These are phyloP conservation scores for Dicrurus megarhynchus DNA, from an alignment of 2,113 vertebrate genomes.

Conservation along the genomic window DNA sequence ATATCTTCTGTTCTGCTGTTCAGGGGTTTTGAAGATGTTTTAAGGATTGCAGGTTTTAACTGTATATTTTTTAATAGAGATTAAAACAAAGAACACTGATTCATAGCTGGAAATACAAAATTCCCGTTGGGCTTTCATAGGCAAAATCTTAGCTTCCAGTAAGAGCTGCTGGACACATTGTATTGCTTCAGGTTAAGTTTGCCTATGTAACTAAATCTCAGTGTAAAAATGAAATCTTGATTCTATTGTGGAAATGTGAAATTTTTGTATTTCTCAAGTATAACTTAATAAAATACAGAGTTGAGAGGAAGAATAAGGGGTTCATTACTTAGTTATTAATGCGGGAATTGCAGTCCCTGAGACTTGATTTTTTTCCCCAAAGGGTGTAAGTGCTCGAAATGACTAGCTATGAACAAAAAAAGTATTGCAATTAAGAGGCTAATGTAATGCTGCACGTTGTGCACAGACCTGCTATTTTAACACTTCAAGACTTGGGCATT, in stretches of 20 bases:
- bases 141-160: neutral
- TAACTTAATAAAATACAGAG: neutral
- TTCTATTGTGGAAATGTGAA: neutral
- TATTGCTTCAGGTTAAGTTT: neutral
- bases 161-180: neutral
- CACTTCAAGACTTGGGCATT: neutral
- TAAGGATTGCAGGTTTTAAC: neutral
- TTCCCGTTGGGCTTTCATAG: neutral
- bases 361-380: neutral
- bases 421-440: neutral
- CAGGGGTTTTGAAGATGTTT: neutral
- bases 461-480: neutral
- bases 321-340: neutral
- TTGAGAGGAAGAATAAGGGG: accelerated
- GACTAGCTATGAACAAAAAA: neutral
- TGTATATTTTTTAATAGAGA: neutral
- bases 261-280: neutral
- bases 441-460: neutral
- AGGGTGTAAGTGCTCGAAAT: neutral
- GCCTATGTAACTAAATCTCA: neutral
- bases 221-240: neutral
- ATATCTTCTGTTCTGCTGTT: neutral
- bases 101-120: neutral
- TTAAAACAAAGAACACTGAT: neutral
- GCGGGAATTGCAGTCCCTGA: neutral